Conservation (phyloP, 2,888 invertebrate species). For the Phytoseiulus persimilis region DNA sequence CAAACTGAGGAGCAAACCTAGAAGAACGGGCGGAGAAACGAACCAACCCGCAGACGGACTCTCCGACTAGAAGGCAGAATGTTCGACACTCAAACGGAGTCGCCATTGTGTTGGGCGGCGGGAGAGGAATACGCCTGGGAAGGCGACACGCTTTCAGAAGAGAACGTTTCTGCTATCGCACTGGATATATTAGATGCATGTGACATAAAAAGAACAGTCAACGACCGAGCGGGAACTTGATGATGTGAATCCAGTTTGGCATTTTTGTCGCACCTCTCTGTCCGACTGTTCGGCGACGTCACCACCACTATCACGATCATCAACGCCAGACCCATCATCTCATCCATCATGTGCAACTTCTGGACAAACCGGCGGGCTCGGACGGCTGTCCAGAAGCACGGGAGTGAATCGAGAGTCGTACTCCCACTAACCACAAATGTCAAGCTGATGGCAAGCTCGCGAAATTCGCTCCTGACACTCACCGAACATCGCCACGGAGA, state of each 20-base stretch:
- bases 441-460: no score
- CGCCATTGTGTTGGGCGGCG: neutral
- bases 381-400: no score
- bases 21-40: neutral
- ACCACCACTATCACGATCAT: neutral
- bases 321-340: neutral
- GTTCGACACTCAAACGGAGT: neutral
- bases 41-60: neutral
- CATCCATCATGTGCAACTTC: neutral
- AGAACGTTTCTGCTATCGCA: neutral
- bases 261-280: neutral
- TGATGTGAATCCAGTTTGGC: neutral
- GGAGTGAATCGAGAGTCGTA: no score
- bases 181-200: neutral
- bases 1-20: neutral
- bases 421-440: no score
- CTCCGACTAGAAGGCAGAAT: neutral
- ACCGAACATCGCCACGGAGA: neutral
- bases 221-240: neutral
- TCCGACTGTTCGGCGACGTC: neutral
- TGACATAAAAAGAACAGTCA: neutral
- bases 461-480: neutral
- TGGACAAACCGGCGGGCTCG: neutral
- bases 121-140: neutral
- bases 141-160: neutral